Percentiles rank a stretch among this genome's conserved stretches.
phyloP scores from a whole-genome alignment of 2,113 vertebrate species.

The Anas platyrhynchos region DNA sequence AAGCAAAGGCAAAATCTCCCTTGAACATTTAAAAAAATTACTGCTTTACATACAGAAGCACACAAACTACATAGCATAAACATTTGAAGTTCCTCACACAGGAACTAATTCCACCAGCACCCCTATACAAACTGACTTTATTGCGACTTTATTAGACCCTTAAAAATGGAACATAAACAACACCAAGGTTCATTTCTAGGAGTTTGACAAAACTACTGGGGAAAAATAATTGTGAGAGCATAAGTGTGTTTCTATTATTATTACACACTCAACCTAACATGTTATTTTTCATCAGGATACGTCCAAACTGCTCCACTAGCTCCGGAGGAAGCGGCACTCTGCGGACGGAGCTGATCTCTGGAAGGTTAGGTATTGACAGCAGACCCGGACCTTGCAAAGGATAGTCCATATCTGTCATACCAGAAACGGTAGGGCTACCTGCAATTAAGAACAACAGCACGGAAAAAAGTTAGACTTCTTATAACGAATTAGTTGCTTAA shows the following conservation, averaged over 20 bases:
- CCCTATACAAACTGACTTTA: background rate
- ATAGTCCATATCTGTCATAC: conserved; percentile 98
- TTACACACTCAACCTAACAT: background rate
- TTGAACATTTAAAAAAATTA: background rate
- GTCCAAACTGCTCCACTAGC: conserved; percentile 95
- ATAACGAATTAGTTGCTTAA: background rate
- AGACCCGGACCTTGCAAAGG: conserved; percentile 93
- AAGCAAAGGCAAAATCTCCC: background rate
- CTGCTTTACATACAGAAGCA: background rate
- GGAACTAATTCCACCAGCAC: background rate
- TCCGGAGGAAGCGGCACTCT: conserved; percentile 94
- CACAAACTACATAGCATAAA: background rate
- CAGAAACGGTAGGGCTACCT: conserved; percentile 93
- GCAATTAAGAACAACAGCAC: conserved; percentile 4
- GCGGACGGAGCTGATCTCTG: conserved; percentile 90
- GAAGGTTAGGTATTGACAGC: conserved; percentile 89
- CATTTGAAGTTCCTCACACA: background rate
- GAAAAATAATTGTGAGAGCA: background rate
- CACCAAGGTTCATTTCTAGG: fast-evolving
- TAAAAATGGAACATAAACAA: fast-evolving
- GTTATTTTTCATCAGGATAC: conserved; percentile 86
- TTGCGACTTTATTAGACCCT: background rate
- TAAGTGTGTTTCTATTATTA: background rate
- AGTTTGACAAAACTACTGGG: background rate
- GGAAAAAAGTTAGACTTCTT: background rate